Conservation (phyloP, 2,888 invertebrate genomes). For the Drosophila parthenogenetica region DNA sequence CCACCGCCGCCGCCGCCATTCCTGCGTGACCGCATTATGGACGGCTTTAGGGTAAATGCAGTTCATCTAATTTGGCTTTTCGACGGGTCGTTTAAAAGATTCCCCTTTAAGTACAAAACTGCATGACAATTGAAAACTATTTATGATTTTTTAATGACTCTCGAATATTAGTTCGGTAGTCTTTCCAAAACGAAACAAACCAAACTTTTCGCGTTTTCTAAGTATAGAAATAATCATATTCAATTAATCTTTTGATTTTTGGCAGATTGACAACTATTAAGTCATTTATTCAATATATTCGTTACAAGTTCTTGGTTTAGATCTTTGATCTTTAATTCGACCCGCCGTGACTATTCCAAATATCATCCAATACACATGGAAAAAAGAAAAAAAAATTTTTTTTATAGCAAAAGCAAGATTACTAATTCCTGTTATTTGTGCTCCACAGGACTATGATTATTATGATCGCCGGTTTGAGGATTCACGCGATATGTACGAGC, state of each 20-base stretch:
- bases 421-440: constrained; percentile 21
- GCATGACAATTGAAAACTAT: background rate
- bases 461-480: constrained; percentile 93
- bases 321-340: constrained; percentile 49
- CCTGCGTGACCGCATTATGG: constrained; percentile 96
- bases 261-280: too few relatives aligned
- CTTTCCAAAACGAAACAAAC: background rate
- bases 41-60: constrained; percentile 92
- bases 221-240: too few relatives aligned
- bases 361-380: background rate
- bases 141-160: background rate
- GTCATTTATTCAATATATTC: too few relatives aligned
- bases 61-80: constrained; percentile 39
- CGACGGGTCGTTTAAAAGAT: constrained; percentile 53
- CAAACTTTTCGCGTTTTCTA: background rate
- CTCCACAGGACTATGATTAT: constrained; percentile 87
- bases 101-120: background rate
- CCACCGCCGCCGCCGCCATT: constrained; percentile 95
- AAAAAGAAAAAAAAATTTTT: background rate
- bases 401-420: background rate
- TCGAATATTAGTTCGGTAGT: background rate
- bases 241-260: too few relatives aligned
- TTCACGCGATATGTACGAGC: constrained; percentile 92
- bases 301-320: constrained; percentile 4
- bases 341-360: constrained; percentile 39